Conservation (phyloP, 2,797 vertebrate species). For the Anomalospiza imberbis region DNA sequence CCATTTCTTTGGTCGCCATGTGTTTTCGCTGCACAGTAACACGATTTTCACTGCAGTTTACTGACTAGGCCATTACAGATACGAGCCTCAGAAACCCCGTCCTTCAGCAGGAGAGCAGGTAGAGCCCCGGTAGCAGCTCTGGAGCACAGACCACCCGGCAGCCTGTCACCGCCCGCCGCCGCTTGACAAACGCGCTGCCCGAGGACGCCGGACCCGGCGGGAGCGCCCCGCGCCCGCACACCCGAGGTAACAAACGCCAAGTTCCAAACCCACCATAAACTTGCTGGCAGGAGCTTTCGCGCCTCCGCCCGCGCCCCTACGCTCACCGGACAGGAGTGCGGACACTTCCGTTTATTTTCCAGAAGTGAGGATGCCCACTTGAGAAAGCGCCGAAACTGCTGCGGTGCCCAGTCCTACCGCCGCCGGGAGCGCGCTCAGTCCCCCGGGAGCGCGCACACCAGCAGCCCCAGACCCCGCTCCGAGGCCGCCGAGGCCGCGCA, state of each 20-base stretch:
- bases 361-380: neutral
- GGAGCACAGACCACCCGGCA: neutral
- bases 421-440: neutral
- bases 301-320: neutral
- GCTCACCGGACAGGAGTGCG: neutral
- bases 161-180: neutral
- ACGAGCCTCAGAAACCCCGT: neutral
- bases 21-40: neutral
- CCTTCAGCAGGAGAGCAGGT: neutral
- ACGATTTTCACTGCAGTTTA: neutral
- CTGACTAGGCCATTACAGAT: accelerated
- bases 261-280: neutral
- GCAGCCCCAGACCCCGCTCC: neutral
- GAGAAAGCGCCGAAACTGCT: neutral
- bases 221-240: neutral
- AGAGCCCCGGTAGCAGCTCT: neutral
- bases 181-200: neutral
- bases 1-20: neutral
- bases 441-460: neutral
- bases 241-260: neutral
- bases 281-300: neutral
- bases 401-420: neutral
- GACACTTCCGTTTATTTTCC: neutral
- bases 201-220: neutral
- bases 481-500: neutral